phyloP scores from a whole-genome alignment of 2,113 vertebrate genomes.

The Calypte anna region DNA sequence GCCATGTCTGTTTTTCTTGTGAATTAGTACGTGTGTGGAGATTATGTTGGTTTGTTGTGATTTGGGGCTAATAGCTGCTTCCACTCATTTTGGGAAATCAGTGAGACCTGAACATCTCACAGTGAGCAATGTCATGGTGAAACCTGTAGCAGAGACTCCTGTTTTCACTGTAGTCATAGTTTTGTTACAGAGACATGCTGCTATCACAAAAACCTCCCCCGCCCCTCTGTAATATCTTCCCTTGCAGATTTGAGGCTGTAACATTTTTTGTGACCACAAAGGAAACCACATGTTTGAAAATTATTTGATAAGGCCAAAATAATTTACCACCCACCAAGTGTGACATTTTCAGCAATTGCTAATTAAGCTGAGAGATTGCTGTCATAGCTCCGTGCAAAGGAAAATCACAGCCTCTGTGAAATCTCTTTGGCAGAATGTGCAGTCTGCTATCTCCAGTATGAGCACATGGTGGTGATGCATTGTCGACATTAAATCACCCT shows the following conservation, averaged over 20 bases:
- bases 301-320: constrained; percentile 31
- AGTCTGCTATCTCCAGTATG: not conserved
- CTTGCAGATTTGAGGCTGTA: not conserved
- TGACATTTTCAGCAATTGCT: constrained; percentile 5
- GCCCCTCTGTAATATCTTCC: not conserved
- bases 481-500: not conserved
- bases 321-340: constrained; percentile 28
- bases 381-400: not conserved
- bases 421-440: not conserved
- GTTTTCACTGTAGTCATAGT: not conserved
- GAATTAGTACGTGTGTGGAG: not conserved
- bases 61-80: not conserved
- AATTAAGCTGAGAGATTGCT: constrained; percentile 25
- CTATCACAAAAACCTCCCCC: not conserved
- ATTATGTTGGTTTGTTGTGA: not conserved
- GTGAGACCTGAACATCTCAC: not conserved
- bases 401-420: constrained; percentile 16
- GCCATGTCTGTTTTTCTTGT: not conserved
- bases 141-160: not conserved
- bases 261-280: constrained; percentile 14
- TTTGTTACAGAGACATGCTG: not conserved
- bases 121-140: not conserved
- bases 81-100: not conserved
- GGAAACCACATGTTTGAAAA: not conserved
- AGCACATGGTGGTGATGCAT: not conserved